These are phyloP conservation scores for Etheostoma nigrum DNA, from an alignment of 2,797 vertebrate species.

Conservation along the genomic window DNA sequence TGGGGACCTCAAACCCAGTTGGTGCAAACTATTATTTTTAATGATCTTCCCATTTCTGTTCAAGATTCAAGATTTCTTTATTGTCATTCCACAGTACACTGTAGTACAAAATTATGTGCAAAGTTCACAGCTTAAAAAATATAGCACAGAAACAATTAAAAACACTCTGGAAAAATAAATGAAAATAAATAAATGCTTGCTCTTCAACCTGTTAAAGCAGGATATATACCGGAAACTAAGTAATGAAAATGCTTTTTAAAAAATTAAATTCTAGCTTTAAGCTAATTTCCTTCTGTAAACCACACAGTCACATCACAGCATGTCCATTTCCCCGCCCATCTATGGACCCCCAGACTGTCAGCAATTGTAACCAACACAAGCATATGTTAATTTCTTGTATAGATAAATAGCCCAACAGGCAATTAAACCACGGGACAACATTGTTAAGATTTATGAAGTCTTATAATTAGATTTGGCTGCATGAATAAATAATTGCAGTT, in stretches of 20 bases:
- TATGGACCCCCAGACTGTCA: not conserved
- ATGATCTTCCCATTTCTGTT: not conserved
- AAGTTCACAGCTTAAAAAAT: no score
- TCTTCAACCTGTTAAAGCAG: not conserved
- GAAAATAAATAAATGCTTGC: no score
- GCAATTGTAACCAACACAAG: slow-evolving; percentile 20
- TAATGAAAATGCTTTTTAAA: not conserved
- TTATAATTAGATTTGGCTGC: slow-evolving; percentile 40
- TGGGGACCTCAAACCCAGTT: not conserved
- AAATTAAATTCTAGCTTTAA: not conserved
- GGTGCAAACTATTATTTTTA: not conserved
- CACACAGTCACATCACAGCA: not conserved
- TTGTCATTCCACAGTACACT: no score
- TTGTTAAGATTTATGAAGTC: slow-evolving; percentile 34
- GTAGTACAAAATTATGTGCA: no score
- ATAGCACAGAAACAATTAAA: no score
- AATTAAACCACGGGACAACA: slow-evolving; percentile 15
- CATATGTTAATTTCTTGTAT: slow-evolving; percentile 7
- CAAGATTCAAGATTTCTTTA: no score
- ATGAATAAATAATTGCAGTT: slow-evolving; percentile 28
- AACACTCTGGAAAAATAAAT: no score
- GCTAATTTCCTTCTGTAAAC: not conserved
- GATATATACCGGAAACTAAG: not conserved
- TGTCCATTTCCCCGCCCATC: not conserved
- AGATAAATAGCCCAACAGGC: slow-evolving; percentile 24